Conservation (phyloP, 2,888 invertebrate genomes). For the Neocrepidodera transversa region DNA sequence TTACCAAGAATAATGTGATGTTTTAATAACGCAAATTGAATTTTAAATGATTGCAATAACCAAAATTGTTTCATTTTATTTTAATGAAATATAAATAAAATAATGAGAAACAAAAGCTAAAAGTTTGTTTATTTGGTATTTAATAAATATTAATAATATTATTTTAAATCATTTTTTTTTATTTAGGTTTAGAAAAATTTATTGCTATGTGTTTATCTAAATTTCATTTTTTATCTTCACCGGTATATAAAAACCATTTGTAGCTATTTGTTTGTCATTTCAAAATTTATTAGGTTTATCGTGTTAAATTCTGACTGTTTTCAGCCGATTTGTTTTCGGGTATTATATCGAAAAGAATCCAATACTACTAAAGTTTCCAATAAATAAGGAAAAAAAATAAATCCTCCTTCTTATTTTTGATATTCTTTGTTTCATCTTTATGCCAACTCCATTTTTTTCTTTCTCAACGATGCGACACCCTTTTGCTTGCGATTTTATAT, state of each 20-base stretch:
- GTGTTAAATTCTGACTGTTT: background rate
- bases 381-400: constrained; percentile 18
- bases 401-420: constrained; percentile 3
- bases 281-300: constrained; percentile 17
- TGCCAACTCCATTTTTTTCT: constrained; percentile 7
- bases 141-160: no score
- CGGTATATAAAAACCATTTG: background rate
- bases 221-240: constrained; percentile 5
- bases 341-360: constrained; percentile 2
- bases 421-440: constrained; percentile 12
- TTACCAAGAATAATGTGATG: no score
- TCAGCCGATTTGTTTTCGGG: constrained; percentile 13
- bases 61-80: no score
- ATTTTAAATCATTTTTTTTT: no score
- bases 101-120: no score
- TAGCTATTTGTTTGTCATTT: constrained; percentile 4
- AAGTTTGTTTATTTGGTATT: no score
- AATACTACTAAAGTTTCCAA: constrained; percentile 12
- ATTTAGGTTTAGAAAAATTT: no score
- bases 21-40: no score
- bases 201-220: constrained; percentile 12
- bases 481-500: constrained; percentile 3
- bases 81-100: no score
- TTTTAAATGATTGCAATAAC: no score
- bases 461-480: constrained; percentile 1